These are phyloP conservation scores for Pseudomyrmex concolor DNA, from an alignment of 1,140 invertebrate species.

Conservation along the genomic window DNA sequence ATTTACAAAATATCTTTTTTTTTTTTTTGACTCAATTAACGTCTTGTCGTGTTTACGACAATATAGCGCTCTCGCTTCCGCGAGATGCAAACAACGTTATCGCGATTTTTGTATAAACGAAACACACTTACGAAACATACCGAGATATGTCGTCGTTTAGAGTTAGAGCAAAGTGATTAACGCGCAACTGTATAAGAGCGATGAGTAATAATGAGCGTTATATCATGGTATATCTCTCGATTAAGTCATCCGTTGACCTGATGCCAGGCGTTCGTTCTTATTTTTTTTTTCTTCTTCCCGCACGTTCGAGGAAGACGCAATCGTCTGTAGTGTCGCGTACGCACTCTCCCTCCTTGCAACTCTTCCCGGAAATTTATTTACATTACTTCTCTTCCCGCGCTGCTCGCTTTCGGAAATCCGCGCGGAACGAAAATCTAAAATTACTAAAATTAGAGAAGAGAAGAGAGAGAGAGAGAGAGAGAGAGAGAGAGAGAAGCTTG, in stretches of 20 bases:
- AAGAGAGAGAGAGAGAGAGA: not conserved
- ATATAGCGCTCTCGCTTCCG: not conserved
- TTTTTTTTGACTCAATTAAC: too few species aligned
- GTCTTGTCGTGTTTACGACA: too few species aligned
- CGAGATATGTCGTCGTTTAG: conserved; percentile 11
- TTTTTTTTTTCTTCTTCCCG: not conserved
- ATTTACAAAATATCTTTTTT: too few species aligned
- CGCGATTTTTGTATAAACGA: not conserved
- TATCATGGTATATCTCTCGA: conserved; percentile 54
- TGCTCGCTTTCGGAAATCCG: conserved; percentile 21
- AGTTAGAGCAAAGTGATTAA: conserved; percentile 26
- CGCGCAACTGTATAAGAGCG: not conserved
- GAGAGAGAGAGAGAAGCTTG: not conserved
- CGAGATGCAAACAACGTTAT: not conserved
- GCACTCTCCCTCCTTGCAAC: not conserved
- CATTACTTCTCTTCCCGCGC: conserved; percentile 24
- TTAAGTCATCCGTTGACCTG: conserved; percentile 60
- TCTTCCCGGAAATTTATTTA: conserved; percentile 67
- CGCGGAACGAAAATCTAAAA: conserved; percentile 36
- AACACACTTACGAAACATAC: conserved; percentile 17
- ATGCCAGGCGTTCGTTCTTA: conserved; percentile 53
- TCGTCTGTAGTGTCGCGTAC: conserved; percentile 11
- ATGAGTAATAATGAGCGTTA: conserved; percentile 45
- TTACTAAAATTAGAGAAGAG: not conserved
- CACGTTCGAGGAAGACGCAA: conserved; percentile 47